Evolutionary conservation across 2,113 vertebrate genomes (phyloP).

Genomic region (Chrysochloris asiatica): DNA sequence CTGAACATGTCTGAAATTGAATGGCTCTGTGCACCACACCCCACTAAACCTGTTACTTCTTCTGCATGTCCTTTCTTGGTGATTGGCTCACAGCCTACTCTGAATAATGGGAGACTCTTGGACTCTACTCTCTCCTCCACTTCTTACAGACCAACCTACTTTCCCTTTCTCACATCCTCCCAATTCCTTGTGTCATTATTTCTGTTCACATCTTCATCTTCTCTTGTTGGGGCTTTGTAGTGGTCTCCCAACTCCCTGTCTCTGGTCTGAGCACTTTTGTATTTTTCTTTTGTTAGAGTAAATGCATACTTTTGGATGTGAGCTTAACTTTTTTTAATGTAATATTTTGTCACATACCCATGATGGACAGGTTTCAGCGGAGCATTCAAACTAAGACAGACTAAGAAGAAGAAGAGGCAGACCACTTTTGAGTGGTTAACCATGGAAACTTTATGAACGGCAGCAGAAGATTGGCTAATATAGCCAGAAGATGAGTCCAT

Average conservation of each 20-base stretch:
- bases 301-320: background rate
- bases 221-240: background rate
- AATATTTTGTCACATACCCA: too few relatives aligned
- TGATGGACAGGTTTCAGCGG: too few relatives aligned
- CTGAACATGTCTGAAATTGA: conserved; percentile 48
- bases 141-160: background rate
- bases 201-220: background rate
- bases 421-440: too few relatives aligned
- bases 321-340: background rate
- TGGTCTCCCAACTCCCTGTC: background rate
- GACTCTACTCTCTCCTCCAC: background rate
- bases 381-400: too few relatives aligned
- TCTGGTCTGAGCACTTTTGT: background rate
- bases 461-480: too few relatives aligned
- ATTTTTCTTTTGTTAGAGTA: conserved; percentile 21
- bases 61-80: background rate
- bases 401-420: too few relatives aligned
- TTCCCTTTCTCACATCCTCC: background rate
- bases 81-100: background rate
- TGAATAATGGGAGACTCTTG: background rate
- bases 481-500: too few relatives aligned
- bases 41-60: conserved; percentile 47
- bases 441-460: too few relatives aligned
- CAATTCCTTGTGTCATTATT: too few relatives aligned
- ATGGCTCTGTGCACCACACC: background rate